phyloP scores from a whole-genome alignment of 2,113 vertebrate species.

The Carassius gibelio region DNA sequence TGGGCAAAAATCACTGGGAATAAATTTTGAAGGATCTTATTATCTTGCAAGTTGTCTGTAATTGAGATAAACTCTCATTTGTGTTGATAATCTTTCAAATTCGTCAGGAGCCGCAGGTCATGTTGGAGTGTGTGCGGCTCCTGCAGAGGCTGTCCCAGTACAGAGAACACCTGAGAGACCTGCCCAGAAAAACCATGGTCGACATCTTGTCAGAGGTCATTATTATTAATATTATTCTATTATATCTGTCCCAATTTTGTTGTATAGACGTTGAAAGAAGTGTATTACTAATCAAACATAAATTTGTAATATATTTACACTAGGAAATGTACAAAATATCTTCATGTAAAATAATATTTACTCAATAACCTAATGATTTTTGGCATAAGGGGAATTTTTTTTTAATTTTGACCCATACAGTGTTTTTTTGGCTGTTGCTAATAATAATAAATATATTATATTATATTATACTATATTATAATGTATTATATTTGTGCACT shows the following conservation, averaged over 20 bases:
- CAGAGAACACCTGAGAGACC: conserved; percentile 83
- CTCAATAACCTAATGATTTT: too few species aligned
- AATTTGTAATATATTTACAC: too few species aligned
- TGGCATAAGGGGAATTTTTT: too few species aligned
- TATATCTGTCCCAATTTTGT: neutral
- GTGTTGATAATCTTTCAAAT: neutral
- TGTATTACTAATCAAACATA: too few species aligned
- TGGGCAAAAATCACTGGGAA: neutral
- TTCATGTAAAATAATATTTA: too few species aligned
- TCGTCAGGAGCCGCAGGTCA: conserved; percentile 81
- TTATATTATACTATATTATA: conserved; percentile 74
- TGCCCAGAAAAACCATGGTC: conserved; percentile 85
- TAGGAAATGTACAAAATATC: too few species aligned
- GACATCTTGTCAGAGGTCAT: conserved; percentile 89
- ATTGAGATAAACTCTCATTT: neutral
- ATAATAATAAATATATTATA: too few species aligned
- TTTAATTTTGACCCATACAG: too few species aligned
- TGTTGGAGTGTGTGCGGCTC: conserved; percentile 85
- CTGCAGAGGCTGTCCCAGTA: conserved; percentile 83
- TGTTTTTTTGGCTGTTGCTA: too few species aligned
- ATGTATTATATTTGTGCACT: too few species aligned
- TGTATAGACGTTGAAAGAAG: neutral
- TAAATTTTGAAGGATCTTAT: neutral
- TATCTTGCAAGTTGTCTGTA: neutral
- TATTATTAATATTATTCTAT: neutral